Evolutionary conservation across 2,888 invertebrate species (phyloP), one percentile per base, ranked within the genome.

Genomic region (Machimus rusticus): DNA sequence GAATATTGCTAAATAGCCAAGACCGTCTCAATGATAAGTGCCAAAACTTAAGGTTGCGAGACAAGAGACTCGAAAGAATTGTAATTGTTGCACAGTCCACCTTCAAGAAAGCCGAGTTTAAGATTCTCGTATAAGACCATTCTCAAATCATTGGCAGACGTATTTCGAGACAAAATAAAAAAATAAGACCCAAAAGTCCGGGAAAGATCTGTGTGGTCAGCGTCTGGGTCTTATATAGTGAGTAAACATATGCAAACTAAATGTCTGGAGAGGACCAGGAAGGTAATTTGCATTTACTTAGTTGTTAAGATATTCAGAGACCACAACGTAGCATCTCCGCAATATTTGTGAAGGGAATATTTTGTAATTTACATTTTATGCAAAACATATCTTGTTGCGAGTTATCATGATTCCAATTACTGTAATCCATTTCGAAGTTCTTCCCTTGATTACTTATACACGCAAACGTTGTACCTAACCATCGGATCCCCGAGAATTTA

Each of bases 391-490:
- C 88, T 88, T 89, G 88, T 89, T 88, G 84, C 87, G 88, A 89
- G 87, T 89, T 89, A 89, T 89, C 88, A 89, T 89, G 89, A 88
- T 89, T 89, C 89, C 89, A 89, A 89, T 89, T 89, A 89, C 87
- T 87, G 87, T 88, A 89, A 88, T 89, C 88, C 89, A 89, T 88
- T 89, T 88, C 89, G 79, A 87, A 86, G 85, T 86, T 87, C 66
- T 66, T 66, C 85, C 51, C 86, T 87, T 88, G 87, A 89, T 89
- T 89, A 88, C 87, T 88, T 88, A 88, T 89, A 87, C 89, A 89
- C 87, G 89, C 89, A 85, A 87, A 87, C 86, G 66, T 87, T 87
- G 84, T 86, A 86, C 43, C 77, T 39, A 77, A 28, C 77, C 66
- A 66, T 85, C 85, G 81, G 51, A 31, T n/a, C n/a, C 34, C 51